phyloP scores from a whole-genome alignment of 1,140 invertebrate species.

The Penaeus indicus region DNA sequence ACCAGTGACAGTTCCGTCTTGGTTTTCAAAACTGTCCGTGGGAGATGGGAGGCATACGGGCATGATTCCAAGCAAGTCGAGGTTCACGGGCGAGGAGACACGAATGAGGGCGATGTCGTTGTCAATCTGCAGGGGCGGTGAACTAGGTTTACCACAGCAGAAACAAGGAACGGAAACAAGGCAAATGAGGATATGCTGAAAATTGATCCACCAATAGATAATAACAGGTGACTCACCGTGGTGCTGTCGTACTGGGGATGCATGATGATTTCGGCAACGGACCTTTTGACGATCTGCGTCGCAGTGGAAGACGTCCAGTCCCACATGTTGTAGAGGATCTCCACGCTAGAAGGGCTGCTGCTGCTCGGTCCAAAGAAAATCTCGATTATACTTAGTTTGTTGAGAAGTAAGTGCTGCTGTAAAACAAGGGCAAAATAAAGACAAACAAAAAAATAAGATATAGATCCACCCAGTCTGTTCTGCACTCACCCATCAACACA shows the following conservation, averaged over 20 bases:
- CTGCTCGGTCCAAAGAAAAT: neutral
- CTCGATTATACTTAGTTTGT: neutral
- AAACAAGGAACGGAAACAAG: neutral
- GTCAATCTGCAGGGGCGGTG: neutral
- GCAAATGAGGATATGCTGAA: neutral
- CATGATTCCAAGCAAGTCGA: neutral
- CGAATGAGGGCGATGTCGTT: neutral
- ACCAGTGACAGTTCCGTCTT: neutral
- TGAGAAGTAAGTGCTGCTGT: neutral
- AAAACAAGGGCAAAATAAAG: neutral
- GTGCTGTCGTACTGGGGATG: no score
- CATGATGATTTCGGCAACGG: no score
- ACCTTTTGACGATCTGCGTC: no score
- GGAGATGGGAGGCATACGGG: neutral
- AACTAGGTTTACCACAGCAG: neutral
- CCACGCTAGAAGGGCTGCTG: no score
- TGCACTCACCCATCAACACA: constrained; percentile 83
- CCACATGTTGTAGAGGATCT: no score
- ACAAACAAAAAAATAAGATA: neutral
- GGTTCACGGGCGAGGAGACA: neutral
- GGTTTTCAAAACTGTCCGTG: neutral
- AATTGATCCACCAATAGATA: no score
- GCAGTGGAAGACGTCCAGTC: no score
- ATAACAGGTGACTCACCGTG: no score
- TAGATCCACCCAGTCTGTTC: neutral